phyloP scores from a whole-genome alignment of 2,888 invertebrate species.

The Coleophora flavipennella region DNA sequence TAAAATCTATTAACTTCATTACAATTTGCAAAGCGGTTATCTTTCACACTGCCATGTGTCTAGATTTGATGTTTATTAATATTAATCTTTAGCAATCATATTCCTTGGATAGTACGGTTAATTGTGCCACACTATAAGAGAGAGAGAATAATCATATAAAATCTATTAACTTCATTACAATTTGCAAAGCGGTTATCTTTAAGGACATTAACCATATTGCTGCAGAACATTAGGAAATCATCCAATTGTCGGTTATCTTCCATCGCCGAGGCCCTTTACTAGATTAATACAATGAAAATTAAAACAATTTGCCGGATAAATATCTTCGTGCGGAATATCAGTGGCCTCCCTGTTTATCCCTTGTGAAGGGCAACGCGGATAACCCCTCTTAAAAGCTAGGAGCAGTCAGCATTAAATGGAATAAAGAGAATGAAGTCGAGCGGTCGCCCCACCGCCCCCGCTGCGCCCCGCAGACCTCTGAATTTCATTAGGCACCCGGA shows the following conservation, averaged over 20 bases:
- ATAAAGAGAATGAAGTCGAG: constrained; percentile 70
- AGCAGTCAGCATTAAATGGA: constrained; percentile 73
- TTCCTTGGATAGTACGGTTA: too few species aligned
- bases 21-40: too few species aligned
- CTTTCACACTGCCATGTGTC: too few species aligned
- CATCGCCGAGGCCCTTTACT: constrained; percentile 64
- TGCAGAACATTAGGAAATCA: constrained; percentile 49
- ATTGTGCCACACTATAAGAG: too few species aligned
- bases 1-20: too few species aligned
- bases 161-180: too few species aligned
- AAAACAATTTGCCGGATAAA: constrained; percentile 74
- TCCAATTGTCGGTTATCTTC: constrained; percentile 57
- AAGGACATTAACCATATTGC: constrained; percentile 37
- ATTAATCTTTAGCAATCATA: too few species aligned
- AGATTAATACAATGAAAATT: constrained; percentile 72
- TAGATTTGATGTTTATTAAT: too few species aligned
- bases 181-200: too few species aligned
- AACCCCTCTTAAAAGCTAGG: constrained; percentile 72
- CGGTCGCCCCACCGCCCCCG: constrained; percentile 40
- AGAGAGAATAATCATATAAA: too few species aligned
- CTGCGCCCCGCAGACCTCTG: constrained; percentile 39
- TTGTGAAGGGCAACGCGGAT: constrained; percentile 68
- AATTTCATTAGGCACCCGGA: constrained; percentile 66
- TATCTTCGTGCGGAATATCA: constrained; percentile 67
- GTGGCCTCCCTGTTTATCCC: constrained; percentile 68